These are phyloP conservation scores for Alaudala cheleensis DNA, from an alignment of 2,113 vertebrate genomes.

Conservation along the genomic window DNA sequence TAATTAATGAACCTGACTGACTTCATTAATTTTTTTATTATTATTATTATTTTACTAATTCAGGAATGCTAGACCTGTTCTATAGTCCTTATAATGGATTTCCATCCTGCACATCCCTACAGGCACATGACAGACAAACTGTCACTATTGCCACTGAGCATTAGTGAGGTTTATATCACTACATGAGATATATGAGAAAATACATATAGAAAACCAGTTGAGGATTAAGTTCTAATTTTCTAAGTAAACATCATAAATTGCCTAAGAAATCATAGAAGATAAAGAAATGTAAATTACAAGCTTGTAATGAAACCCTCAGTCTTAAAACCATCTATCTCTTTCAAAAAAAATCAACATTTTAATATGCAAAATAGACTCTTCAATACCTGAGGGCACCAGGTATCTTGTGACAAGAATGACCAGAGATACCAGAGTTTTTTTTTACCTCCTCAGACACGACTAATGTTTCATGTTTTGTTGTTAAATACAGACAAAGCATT, in stretches of 20 bases:
- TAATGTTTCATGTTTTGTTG: background rate
- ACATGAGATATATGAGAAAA: background rate
- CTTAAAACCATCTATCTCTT: background rate
- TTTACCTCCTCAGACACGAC: background rate
- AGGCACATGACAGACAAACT: background rate
- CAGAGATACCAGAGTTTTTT: background rate
- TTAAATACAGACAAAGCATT: background rate
- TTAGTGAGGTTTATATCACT: background rate
- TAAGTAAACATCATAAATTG: background rate
- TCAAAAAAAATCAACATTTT: background rate
- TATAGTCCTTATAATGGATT: background rate
- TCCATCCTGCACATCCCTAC: background rate
- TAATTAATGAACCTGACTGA: background rate
- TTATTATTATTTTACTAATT: background rate
- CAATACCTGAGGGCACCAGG: background rate
- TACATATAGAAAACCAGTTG: background rate
- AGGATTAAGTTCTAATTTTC: background rate
- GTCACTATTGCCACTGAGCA: background rate
- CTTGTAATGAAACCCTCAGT: background rate
- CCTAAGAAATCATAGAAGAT: background rate
- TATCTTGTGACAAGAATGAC: background rate
- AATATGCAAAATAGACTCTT: background rate
- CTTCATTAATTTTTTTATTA: background rate
- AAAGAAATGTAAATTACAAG: background rate
- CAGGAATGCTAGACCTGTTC: background rate